Evolutionary conservation across 2,113 vertebrate genomes (phyloP), one percentile per base, ranked within the genome.

Genomic region (Erpornis zantholeuca): DNA sequence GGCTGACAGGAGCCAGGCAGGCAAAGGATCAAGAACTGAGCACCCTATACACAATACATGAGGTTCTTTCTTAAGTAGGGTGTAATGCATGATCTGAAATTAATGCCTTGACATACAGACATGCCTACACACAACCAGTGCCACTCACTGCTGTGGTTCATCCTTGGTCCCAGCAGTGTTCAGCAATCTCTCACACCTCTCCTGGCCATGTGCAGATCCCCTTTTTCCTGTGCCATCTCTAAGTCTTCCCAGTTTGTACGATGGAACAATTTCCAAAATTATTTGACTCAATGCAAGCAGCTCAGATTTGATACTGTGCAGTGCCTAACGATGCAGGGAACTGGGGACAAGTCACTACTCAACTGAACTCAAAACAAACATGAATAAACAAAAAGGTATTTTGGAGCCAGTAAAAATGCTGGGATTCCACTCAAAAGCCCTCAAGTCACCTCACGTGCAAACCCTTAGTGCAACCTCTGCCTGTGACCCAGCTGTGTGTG

Each of bases 111-210:
- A 52, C 53, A 23, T 7, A 54, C 38, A 78, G 73, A 36, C 42
- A 61, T 0, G 0, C 36, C 33, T 23, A 17, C 0, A 0, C 66
- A 40, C 8, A 1, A 8, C 25, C 38, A 54, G 24, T 13, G 38
- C 56, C 63, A 9, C 60, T 50, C 78, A 15, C 19, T 42, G 59
- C 77, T 53, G 57, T n/a, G 68, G 45, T 54, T 86, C 16, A 7
- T 5, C 21, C 54, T 65, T 0, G 0, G 17, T 17, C 42, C 44
- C 64, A 73, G 76, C 42, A 71, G 65, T 1, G 2, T 4, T 36
- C 25, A 69, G 40, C 78, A 27, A 19, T 1, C 73, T 50, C 88
- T 50, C 38, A 8, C 47, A 75, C 23, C 7, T 38, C 61, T 52
- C 40, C 61, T 18, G 20, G 12, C 16, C 6, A 3, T 10, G 20